phyloP scores from a whole-genome alignment of 2,113 vertebrate species.

The Cryptomyrus ogoouensis region DNA sequence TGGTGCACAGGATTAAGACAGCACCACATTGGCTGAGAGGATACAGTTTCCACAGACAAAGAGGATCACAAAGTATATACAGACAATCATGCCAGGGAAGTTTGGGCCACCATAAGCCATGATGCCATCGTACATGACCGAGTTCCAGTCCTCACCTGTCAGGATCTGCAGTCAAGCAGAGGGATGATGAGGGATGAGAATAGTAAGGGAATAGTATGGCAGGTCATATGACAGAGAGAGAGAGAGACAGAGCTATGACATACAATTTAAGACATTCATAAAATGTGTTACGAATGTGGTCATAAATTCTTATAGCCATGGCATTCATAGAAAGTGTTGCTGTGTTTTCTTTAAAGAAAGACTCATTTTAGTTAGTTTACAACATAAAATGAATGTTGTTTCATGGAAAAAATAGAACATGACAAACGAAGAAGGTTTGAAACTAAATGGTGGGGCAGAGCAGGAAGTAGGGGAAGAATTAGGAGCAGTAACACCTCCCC shows the following conservation, averaged over 20 bases:
- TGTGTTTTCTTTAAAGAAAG: neutral
- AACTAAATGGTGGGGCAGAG: neutral
- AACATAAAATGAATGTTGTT: neutral
- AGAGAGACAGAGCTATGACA: neutral
- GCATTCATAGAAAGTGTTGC: neutral
- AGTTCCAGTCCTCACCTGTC: conserved; percentile 91
- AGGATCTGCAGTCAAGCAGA: conserved; percentile 64
- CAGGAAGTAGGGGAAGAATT: neutral
- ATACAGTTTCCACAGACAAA: conserved; percentile 96
- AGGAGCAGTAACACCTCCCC: neutral
- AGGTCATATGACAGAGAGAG: neutral
- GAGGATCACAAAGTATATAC: conserved; percentile 87
- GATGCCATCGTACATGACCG: conserved; percentile 93
- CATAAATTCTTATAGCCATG: neutral
- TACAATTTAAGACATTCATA: neutral
- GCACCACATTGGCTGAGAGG: conserved; percentile 38
- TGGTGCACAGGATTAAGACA: neutral
- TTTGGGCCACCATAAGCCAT: conserved; percentile 87
- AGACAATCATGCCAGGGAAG: conserved; percentile 89
- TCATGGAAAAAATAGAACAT: neutral
- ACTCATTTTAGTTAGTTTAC: neutral
- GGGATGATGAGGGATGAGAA: neutral
- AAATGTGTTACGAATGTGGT: neutral
- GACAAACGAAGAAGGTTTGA: neutral
- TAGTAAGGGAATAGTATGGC: neutral